Evolutionary conservation across 2,113 vertebrate species (phyloP), one percentile per base, ranked within the genome.

Genomic region (Numenius arquata): DNA sequence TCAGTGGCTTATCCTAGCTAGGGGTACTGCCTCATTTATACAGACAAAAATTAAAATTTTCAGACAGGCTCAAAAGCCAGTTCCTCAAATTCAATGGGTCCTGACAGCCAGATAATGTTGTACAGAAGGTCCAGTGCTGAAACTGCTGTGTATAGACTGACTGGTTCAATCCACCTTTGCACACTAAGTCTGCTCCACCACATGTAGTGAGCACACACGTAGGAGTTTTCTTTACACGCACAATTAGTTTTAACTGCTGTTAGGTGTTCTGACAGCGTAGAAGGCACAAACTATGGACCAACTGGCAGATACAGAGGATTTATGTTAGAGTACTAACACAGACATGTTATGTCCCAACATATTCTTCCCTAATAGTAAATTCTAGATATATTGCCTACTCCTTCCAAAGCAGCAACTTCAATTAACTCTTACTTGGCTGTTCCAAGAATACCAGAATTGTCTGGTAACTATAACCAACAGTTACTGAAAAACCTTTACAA

Each of bases 171-270:
- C 41, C 18, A 6, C 3, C 5, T 15, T 29, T 27, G 34, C 34
- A 34, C 50, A 40, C 14, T 26, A 55, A 5, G 10, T 38, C 48
- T n/a, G 41, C 30, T 48, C 9, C 23, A 29, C 18, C 18, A 11
- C 23, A 34, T 40, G 17, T 27, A 34, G 15, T 4, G n/a, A 38
- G 40, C 8, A 17, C 27, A 38, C 1, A 1, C 34, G 34, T 0
- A 11, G 50, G 34, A 53, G 13, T 38, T n/a, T 32, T 45, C 20
- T 26, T 36, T 20, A 22, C 22, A 30, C 0, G 0, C n/a, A 29
- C 29, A 38, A 34, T 1, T 18, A 65, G 50, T 40, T 66, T 27
- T 47, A 27, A 38, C 40, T 40, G 26, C 10, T 1, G 0, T 38
- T 55, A 32, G 21, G 40, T 14, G 15, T 45, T 43, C 11, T 25